These are phyloP conservation scores for Hydrolagus colliei DNA, from an alignment of 2,797 vertebrate species.

Conservation along the genomic window DNA sequence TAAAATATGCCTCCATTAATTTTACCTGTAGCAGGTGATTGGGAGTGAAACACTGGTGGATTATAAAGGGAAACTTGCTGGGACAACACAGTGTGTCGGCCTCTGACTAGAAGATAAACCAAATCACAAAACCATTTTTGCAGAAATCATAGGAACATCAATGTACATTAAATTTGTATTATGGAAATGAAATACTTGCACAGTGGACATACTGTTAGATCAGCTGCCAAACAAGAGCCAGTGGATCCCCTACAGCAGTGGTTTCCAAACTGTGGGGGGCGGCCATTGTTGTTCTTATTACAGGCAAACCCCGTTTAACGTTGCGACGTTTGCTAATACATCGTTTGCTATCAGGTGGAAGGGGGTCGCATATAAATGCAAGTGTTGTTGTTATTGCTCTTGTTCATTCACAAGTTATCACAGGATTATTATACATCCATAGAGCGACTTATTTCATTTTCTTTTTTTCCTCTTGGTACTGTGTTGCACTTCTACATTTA, in stretches of 20 bases:
- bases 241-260: background rate
- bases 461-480: too few relatives aligned
- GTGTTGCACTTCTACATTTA: too few relatives aligned
- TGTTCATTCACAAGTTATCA: too few relatives aligned
- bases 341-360: background rate
- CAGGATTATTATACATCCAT: too few relatives aligned
- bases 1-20: background rate
- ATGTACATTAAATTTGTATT: background rate
- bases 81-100: background rate
- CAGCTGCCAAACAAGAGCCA: background rate
- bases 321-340: background rate
- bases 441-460: too few relatives aligned
- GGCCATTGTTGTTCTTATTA: background rate
- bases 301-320: background rate
- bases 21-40: background rate
- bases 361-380: too few relatives aligned
- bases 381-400: too few relatives aligned
- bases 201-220: background rate
- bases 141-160: constrained; percentile 1
- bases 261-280: too few relatives aligned
- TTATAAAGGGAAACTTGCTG: background rate
- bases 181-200: constrained; percentile 1
- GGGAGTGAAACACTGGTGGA: background rate
- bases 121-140: constrained; percentile 10
- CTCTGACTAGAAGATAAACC: background rate